phyloP scores from a whole-genome alignment of 2,888 invertebrate species.

The Napeogenes inachia region DNA sequence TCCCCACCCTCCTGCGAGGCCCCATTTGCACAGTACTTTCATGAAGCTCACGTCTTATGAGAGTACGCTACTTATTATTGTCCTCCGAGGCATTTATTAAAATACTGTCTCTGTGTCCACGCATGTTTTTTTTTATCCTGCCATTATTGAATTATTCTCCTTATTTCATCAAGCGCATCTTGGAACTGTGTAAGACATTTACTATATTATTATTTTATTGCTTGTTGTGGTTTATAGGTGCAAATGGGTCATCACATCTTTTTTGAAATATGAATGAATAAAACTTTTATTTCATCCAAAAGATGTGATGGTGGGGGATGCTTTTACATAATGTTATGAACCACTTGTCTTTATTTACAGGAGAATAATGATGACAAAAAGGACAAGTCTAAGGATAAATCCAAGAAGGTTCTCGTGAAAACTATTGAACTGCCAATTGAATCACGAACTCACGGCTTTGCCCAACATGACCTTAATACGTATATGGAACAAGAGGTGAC shows the following conservation, averaged over 20 bases:
- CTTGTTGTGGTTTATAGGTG: slow-evolving; percentile 47
- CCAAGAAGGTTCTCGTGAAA: slow-evolving; percentile 87
- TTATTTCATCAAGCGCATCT: slow-evolving; percentile 44
- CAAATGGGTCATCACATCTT: slow-evolving; percentile 71
- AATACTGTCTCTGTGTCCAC: slow-evolving; percentile 69
- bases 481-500: slow-evolving; percentile 88
- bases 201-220: slow-evolving; percentile 34
- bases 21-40: slow-evolving; percentile 72
- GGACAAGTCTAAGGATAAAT: slow-evolving; percentile 78
- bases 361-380: slow-evolving; percentile 79
- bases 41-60: slow-evolving; percentile 49
- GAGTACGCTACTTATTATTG: slow-evolving; percentile 39
- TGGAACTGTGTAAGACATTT: slow-evolving; percentile 36
- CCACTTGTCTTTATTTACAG: slow-evolving; percentile 62
- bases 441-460: slow-evolving; percentile 83
- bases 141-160: slow-evolving; percentile 36
- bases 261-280: slow-evolving; percentile 1
- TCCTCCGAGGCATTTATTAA: slow-evolving; percentile 32
- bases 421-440: slow-evolving; percentile 91
- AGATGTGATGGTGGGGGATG: slow-evolving; percentile 61
- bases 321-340: slow-evolving; percentile 48
- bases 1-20: slow-evolving; percentile 67
- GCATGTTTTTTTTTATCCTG: slow-evolving; percentile 65
- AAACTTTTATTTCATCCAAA: slow-evolving; percentile 41
- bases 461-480: slow-evolving; percentile 83